Conservation (phyloP, 2,113 vertebrate species). For the Hydrolagus affinis region DNA sequence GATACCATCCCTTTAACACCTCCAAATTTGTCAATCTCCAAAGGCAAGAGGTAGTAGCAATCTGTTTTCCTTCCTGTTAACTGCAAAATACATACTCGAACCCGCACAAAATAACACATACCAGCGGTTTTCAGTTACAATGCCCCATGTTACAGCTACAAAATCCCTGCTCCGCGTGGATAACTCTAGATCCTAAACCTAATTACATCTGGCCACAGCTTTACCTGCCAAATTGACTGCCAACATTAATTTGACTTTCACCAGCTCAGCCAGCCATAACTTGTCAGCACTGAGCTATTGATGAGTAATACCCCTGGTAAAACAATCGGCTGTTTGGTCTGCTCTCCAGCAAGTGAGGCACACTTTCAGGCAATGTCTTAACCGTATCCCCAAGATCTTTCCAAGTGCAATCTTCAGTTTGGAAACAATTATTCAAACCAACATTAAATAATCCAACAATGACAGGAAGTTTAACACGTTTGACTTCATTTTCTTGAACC, state of each 20-base stretch:
- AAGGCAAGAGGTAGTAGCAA: not conserved
- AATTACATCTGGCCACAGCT: slow-evolving; percentile 33
- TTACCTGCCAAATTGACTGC: slow-evolving; percentile 35
- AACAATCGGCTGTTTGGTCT: slow-evolving; percentile 34
- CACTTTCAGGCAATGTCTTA: not conserved
- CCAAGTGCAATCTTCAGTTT: not conserved
- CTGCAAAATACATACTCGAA: not conserved
- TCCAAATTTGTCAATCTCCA: not conserved
- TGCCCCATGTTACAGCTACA: not conserved
- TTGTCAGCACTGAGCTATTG: slow-evolving; percentile 34
- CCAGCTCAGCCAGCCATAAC: slow-evolving; percentile 30
- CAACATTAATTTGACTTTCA: slow-evolving; percentile 37
- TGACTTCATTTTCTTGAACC: not conserved
- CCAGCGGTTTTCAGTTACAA: not conserved
- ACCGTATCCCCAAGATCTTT: not conserved
- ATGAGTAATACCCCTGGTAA: slow-evolving; percentile 25
- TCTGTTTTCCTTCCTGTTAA: not conserved
- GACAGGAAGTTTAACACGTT: no score
- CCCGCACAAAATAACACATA: not conserved
- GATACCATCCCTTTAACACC: not conserved
- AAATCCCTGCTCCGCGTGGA: slow-evolving; percentile 20
- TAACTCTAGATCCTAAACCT: not conserved
- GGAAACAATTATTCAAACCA: not conserved
- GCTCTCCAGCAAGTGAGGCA: slow-evolving; percentile 7
- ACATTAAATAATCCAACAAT: not conserved